phyloP scores from a whole-genome alignment of 2,113 vertebrate genomes.

The Lagopus leucura region DNA sequence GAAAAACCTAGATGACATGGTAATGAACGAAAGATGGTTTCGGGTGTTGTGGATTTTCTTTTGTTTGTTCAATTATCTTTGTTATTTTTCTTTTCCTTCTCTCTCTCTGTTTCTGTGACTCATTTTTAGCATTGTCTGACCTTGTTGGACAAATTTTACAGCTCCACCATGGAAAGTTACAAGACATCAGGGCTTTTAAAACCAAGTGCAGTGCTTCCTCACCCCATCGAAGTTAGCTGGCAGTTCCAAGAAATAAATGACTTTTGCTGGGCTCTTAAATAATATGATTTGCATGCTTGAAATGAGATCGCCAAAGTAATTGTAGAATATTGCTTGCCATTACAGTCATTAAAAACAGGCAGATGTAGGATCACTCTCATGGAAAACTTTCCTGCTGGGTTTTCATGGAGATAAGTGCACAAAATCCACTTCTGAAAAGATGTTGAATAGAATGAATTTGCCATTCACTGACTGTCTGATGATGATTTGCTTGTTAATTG shows the following conservation, averaged over 20 bases:
- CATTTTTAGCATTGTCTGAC: slow-evolving; percentile 51
- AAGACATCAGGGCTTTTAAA: slow-evolving; percentile 53
- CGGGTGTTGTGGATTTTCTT: neutral
- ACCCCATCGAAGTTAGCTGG: slow-evolving; percentile 66
- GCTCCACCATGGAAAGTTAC: neutral
- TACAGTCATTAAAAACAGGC: slow-evolving; percentile 82
- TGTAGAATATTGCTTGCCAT: slow-evolving; percentile 82
- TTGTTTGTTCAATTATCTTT: neutral
- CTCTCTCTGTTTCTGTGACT: neutral
- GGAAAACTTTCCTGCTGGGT: slow-evolving; percentile 84
- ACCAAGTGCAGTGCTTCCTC: neutral
- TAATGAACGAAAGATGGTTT: neutral
- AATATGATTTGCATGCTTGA: slow-evolving; percentile 82
- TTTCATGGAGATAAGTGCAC: slow-evolving; percentile 85
- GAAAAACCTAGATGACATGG: neutral
- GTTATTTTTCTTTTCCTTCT: neutral
- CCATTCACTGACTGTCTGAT: slow-evolving; percentile 83
- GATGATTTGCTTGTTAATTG: slow-evolving; percentile 85
- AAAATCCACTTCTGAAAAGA: slow-evolving; percentile 84
- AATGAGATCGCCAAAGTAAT: slow-evolving; percentile 81
- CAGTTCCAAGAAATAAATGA: slow-evolving; percentile 77
- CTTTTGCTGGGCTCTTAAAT: slow-evolving; percentile 79
- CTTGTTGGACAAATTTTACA: slow-evolving; percentile 59
- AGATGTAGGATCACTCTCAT: slow-evolving; percentile 82
- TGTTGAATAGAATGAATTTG: slow-evolving; percentile 83